Percentiles rank a stretch among this genome's conserved stretches.
These are phyloP conservation scores for Adrianichthys oophorus DNA, from an alignment of 2,797 vertebrate species.

Conservation along the genomic window DNA sequence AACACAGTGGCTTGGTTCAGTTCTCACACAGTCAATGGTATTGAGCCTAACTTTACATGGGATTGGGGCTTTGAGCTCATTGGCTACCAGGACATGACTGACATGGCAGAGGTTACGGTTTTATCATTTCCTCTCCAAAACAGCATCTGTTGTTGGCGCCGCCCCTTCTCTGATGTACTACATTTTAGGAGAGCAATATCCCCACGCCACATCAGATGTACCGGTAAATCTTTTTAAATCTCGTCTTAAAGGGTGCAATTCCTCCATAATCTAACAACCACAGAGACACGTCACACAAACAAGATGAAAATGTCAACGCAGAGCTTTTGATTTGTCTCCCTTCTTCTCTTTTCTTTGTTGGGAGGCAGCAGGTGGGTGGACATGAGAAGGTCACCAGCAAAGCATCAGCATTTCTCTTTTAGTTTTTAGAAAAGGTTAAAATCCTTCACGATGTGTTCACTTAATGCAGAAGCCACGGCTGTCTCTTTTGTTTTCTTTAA, in stretches of 20 bases:
- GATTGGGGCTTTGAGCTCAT: no score
- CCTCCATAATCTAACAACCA: neutral
- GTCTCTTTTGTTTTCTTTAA: neutral
- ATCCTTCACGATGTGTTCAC: neutral
- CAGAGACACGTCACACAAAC: neutral
- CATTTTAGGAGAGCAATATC: no score
- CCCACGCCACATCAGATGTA: no score
- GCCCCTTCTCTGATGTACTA: no score
- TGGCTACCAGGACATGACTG: no score
- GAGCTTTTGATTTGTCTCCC: conserved; percentile 1
- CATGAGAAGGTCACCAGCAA: conserved; percentile 8
- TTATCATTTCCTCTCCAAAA: no score
- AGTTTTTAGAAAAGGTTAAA: neutral
- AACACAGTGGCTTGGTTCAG: no score
- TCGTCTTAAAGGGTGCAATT: neutral
- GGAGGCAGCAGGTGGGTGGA: conserved; percentile 1
- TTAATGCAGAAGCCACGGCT: neutral
- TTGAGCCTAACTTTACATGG: no score
- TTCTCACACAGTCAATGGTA: no score
- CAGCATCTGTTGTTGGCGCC: no score
- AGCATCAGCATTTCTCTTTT: neutral
- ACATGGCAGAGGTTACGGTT: no score
- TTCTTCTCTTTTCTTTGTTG: conserved; percentile 9
- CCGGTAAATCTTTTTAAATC: neutral
- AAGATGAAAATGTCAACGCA: neutral